Base-by-base conservation (phyloP, 2,113 vertebrate species). In the Semicossyphus pulcher region DNA sequence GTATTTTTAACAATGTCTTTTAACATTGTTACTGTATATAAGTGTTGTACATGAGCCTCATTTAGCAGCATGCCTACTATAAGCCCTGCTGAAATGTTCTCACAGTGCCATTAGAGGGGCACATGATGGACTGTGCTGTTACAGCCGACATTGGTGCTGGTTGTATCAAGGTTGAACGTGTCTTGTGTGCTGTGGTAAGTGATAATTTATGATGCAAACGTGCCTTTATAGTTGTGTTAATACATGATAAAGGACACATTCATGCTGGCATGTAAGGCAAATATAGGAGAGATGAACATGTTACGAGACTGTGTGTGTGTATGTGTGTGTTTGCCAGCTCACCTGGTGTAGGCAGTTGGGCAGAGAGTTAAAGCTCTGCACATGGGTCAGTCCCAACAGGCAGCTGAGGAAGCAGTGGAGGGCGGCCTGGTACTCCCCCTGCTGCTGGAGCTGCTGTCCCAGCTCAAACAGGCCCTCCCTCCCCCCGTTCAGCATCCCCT, bases 311-410 rank as follows among this genome's bases (percentile, higher is more conserved):
- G 29, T 23, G 20, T 58, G 34, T 59, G 45, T 42, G 56, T 23
- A 10, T 65, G 21, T 62, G 54, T 59, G 45, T 53, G 67, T 32
- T 26, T 65, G 45, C 39, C 64, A 44, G 69, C 93, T 94, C 89
- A 94, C 94, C 94, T 95, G 94, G 88, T 94, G 94, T 51, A 95
- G 85, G 80, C 94, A 95, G 92, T 94, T 92, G 84, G 94, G 94
- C 85, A 95, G 90, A 68, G 91, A 93, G 82, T 87, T 86, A 85
- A 95, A 95, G 90, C 92, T 94, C 86, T 94, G 92, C 82, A 94
- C 93, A 67, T 95, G 93, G 81, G 91, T 93, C 79, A 95, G 92
- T 76, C 94, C 93, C 82, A 93, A 66, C 81, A 95, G 92, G 84
- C 92, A 93, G 92, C 92, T 94, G 83, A 94, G 92, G 86, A 95